phyloP scores from a whole-genome alignment of 2,113 vertebrate genomes.

The Aegotheles bennettii region DNA sequence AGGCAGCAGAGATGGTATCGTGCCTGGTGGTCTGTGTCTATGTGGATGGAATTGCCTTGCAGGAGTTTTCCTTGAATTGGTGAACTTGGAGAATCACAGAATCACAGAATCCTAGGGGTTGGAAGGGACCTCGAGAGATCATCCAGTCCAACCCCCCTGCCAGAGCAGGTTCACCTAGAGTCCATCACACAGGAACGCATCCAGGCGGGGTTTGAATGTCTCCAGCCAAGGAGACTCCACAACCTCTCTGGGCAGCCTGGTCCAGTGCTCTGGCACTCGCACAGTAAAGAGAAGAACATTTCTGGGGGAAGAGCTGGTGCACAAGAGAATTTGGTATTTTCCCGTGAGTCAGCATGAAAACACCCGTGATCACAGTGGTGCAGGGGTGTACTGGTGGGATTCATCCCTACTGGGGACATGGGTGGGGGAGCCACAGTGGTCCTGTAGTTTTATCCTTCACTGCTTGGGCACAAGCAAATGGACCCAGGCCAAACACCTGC shows the following conservation, averaged over 20 bases:
- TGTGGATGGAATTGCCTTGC: neutral
- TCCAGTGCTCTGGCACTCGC: too few relatives aligned
- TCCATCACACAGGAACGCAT: too few relatives aligned
- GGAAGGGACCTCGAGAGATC: too few relatives aligned
- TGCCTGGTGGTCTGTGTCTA: neutral
- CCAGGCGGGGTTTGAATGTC: too few relatives aligned
- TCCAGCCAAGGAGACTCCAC: too few relatives aligned
- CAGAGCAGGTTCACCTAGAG: too few relatives aligned
- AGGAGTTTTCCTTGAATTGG: neutral
- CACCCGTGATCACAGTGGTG: fast-evolving
- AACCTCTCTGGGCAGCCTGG: too few relatives aligned
- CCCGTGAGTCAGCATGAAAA: neutral
- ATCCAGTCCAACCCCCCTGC: too few relatives aligned
- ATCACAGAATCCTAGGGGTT: too few relatives aligned
- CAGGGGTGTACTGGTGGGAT: neutral
- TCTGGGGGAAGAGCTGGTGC: neutral
- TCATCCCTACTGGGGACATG: fast-evolving
- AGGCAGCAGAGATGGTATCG: neutral
- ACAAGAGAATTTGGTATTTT: neutral
- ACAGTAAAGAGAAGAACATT: too few relatives aligned
- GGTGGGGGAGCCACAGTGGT: neutral
- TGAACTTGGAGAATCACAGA: neutral
- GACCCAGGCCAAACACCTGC: neutral
- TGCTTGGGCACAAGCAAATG: neutral
- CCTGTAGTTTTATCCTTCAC: too few relatives aligned